Evolutionary conservation across 2,888 invertebrate species (phyloP).

Genomic region (Isotomurus palustris): DNA sequence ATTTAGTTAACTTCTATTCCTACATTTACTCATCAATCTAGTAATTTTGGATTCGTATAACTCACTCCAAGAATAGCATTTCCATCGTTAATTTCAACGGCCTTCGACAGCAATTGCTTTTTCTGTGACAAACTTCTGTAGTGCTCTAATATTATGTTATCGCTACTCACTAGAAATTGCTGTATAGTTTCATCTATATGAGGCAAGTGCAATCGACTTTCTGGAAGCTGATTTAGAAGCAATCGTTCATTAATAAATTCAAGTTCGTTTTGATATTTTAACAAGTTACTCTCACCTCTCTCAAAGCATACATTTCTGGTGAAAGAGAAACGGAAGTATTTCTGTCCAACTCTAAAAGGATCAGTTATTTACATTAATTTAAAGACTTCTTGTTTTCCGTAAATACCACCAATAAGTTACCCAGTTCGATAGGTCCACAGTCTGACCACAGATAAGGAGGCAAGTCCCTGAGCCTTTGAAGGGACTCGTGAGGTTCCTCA

Average conservation of each 20-base stretch:
- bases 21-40: too few species aligned
- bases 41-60: background rate
- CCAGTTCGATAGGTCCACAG: conserved; percentile 35
- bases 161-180: conserved; percentile 55
- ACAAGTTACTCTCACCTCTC: conserved; percentile 1
- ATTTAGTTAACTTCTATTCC: background rate
- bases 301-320: conserved; percentile 1
- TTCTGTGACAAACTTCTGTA: conserved; percentile 61
- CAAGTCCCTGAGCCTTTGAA: conserved; percentile 34
- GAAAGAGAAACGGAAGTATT: background rate
- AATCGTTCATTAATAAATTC: background rate
- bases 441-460: conserved; percentile 42
- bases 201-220: conserved; percentile 37
- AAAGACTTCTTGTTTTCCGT: too few species aligned
- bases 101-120: conserved; percentile 65
- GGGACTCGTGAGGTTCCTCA: conserved; percentile 28
- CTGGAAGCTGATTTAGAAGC: conserved; percentile 44
- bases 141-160: conserved; percentile 54
- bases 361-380: too few species aligned
- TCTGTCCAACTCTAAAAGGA: too few species aligned
- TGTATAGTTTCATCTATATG: conserved; percentile 54
- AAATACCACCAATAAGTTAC: conserved; percentile 9
- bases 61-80: conserved; percentile 66
- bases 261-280: background rate
- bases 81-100: conserved; percentile 67